These are phyloP conservation scores for Phenganax stokvisi DNA, from an alignment of 92 coral and sea anemone species.

Conservation along the genomic window DNA sequence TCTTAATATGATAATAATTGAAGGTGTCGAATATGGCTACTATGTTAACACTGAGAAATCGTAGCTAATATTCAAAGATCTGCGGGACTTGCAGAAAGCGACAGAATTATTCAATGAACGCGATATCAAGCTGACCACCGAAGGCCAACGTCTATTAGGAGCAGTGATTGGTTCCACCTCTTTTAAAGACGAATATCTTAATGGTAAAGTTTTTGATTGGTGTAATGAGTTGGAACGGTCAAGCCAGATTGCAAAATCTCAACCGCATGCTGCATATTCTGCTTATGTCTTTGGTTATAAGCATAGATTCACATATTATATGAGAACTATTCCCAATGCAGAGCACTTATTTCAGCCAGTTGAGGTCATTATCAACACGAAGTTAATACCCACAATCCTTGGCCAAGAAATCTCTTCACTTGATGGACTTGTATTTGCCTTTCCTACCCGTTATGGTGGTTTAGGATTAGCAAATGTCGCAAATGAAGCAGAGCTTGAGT, in stretches of 20 bases:
- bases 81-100: not conserved
- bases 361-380: not conserved
- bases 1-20: constrained; percentile 1
- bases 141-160: not conserved
- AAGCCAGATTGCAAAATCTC: not conserved
- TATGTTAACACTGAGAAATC: constrained; percentile 2
- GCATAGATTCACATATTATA: constrained; percentile 23
- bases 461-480: not conserved
- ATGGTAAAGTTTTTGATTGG: not conserved
- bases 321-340: not conserved
- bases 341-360: not conserved
- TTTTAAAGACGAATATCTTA: not conserved
- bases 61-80: not conserved
- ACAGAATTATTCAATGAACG: not conserved
- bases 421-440: not conserved
- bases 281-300: constrained; percentile 11
- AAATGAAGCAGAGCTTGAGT: not conserved
- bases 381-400: not conserved
- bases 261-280: constrained; percentile 17
- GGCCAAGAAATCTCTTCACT: constrained; percentile 5
- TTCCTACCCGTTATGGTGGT: constrained; percentile 20
- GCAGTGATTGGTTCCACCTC: not conserved
- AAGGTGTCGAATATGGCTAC: constrained; percentile 24
- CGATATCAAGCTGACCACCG: not conserved
- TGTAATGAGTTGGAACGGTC: not conserved